phyloP scores from a whole-genome alignment of 2,113 vertebrate species.

The Centrocercus urophasianus region DNA sequence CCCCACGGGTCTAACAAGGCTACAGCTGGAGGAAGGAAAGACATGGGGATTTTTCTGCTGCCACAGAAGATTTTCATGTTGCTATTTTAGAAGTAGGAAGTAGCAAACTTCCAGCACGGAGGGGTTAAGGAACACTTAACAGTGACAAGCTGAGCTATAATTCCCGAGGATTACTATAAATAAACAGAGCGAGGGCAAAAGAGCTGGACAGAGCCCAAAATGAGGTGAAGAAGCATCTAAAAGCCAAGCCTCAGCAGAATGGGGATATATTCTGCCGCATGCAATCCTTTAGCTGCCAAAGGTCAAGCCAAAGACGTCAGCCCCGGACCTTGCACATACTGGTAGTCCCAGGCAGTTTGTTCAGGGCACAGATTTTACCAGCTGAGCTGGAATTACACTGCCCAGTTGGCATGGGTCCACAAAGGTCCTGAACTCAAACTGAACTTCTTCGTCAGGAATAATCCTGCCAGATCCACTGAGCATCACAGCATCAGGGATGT shows the following conservation, averaged over 20 bases:
- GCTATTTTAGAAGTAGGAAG: constrained; percentile 16
- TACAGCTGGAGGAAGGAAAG: background rate
- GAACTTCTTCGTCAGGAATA: constrained; percentile 56
- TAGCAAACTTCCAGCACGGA: background rate
- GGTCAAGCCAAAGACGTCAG: background rate
- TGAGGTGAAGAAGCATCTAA: background rate
- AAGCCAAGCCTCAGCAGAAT: background rate
- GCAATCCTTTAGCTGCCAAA: background rate
- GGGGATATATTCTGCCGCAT: background rate
- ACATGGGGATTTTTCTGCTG: background rate
- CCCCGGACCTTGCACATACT: fast-evolving
- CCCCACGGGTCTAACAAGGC: background rate
- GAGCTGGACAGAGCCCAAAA: background rate
- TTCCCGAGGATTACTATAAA: constrained; percentile 53
- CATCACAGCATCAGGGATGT: background rate
- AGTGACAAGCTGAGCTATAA: background rate
- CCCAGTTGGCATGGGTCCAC: constrained; percentile 2
- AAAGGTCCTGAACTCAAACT: constrained; percentile 44
- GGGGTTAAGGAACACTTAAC: constrained; percentile 7
- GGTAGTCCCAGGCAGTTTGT: background rate
- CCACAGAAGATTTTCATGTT: background rate
- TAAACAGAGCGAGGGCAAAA: background rate
- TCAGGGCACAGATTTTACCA: constrained; percentile 6
- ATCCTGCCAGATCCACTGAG: constrained; percentile 25
- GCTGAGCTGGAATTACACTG: constrained; percentile 53